Base-by-base conservation (phyloP, 2,888 invertebrate genomes). In the Bimastos eiseni region DNA sequence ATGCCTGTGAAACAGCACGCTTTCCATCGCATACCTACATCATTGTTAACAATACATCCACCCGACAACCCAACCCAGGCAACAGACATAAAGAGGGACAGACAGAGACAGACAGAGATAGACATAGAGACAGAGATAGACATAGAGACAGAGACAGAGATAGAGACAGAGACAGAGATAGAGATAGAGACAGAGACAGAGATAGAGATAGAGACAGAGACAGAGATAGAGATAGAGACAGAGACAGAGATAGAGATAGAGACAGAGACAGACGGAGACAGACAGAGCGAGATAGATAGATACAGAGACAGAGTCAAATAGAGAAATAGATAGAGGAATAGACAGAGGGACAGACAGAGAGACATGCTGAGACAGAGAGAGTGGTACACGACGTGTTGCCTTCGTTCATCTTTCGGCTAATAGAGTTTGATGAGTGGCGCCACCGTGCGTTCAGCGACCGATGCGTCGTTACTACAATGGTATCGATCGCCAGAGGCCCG, bases 381-480 rank as follows among this genome's bases (percentile, higher is more conserved):
- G n/a, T 30, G 8, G 70, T n/a, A 70, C 70, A n/a, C 2, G 70
- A 70, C 70, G 70, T 70, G 70, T 70, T 70, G 70, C 70, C 70
- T 70, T 70, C 70, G 70, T 70, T 70, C 70, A 70, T 70, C 70
- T 70, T n/a, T 70, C n/a, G 70, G 30, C 70, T 70, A 70, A 70
- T 70, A 70, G 70, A 70, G n/a, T 70, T 70, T 70, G 70, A 70
- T 70, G 70, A 70, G 70, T 70, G n/a, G 70, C 70, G 70, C 70
- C 70, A 70, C 70, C 70, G n/a, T 70, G 70, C 70, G 70, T 70
- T n/a, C 17, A 70, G 70, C 70, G 70, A 30, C 70, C 70, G 70
- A 70, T 70, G n/a, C 70, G n/a, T n/a, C 70, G n/a, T 70, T 70
- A 70, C 70, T 13, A 70, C 70, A n/a, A 70, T 13, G n/a, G n/a